These are phyloP conservation scores for Thymelicus lineola DNA, from an alignment of 2,888 invertebrate genomes.

Conservation along the genomic window DNA sequence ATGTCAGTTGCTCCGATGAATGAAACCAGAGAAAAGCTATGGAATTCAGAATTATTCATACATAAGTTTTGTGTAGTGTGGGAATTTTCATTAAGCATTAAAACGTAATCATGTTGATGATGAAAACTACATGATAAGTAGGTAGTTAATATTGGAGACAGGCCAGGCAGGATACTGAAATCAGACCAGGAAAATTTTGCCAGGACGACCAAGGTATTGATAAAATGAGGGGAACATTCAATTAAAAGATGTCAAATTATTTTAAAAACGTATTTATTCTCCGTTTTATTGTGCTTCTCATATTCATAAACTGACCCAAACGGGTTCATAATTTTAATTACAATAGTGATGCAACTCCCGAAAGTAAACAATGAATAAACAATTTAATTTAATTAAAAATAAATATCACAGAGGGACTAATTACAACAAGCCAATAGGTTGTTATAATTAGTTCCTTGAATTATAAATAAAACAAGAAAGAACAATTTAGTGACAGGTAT, in stretches of 20 bases:
- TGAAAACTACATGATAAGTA: too few species aligned
- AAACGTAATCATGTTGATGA: too few species aligned
- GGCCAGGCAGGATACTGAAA: too few species aligned
- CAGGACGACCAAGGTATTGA: too few species aligned
- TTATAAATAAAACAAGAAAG: conserved; percentile 55
- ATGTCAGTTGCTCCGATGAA: too few species aligned
- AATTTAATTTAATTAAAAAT: conserved; percentile 63
- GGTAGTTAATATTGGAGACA: too few species aligned
- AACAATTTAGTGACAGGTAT: conserved; percentile 52
- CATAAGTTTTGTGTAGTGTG: too few species aligned
- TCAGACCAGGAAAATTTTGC: too few species aligned
- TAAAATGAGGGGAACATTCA: too few species aligned
- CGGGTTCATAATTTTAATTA: conserved; percentile 66
- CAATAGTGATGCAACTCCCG: conserved; percentile 67
- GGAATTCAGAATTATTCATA: too few species aligned
- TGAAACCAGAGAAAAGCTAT: too few species aligned
- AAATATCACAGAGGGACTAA: conserved; percentile 57
- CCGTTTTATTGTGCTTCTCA: conserved; percentile 83
- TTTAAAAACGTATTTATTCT: conserved; percentile 82
- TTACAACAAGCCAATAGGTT: conserved; percentile 1
- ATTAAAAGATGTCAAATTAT: conserved; percentile 45
- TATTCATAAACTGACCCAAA: conserved; percentile 72
- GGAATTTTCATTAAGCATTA: too few species aligned
- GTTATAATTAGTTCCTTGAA: conserved; percentile 45
- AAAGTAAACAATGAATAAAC: conserved; percentile 67